Percentiles rank a stretch among this genome's conserved stretches.
Evolutionary conservation across 2,113 vertebrate genomes (phyloP).

Genomic region (Alaudala cheleensis): DNA sequence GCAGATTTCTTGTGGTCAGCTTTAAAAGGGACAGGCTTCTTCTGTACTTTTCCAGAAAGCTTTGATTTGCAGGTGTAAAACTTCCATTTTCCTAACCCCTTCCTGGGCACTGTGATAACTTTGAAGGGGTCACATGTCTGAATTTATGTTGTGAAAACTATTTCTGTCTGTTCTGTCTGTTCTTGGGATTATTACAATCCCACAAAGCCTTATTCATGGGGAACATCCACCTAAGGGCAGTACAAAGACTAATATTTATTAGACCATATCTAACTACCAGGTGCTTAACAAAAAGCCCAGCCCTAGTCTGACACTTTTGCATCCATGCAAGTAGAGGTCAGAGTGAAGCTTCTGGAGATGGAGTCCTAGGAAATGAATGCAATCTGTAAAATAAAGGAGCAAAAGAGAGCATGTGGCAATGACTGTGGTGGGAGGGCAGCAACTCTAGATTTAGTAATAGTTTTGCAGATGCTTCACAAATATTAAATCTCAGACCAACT

Average conservation of each 20-base stretch:
- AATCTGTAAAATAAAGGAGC: not conserved
- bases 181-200: not conserved
- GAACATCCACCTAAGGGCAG: not conserved
- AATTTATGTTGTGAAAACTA: not conserved
- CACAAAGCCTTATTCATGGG: not conserved
- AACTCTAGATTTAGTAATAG: not conserved
- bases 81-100: not conserved
- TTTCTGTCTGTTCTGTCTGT: not conserved
- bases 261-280: not conserved
- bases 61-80: not conserved
- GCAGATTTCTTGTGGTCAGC: not conserved
- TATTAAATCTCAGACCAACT: not conserved
- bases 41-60: not conserved
- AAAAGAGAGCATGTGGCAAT: not conserved
- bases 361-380: not conserved
- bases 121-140: not conserved
- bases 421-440: not conserved
- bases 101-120: not conserved
- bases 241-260: not conserved
- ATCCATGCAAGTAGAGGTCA: not conserved
- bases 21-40: not conserved
- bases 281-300: not conserved
- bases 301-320: not conserved
- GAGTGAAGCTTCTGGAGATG: not conserved
- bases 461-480: not conserved